Percentiles rank a stretch among this genome's conserved stretches.
phyloP scores from a whole-genome alignment of 2,113 vertebrate species.

The Oreocharis arfaki region DNA sequence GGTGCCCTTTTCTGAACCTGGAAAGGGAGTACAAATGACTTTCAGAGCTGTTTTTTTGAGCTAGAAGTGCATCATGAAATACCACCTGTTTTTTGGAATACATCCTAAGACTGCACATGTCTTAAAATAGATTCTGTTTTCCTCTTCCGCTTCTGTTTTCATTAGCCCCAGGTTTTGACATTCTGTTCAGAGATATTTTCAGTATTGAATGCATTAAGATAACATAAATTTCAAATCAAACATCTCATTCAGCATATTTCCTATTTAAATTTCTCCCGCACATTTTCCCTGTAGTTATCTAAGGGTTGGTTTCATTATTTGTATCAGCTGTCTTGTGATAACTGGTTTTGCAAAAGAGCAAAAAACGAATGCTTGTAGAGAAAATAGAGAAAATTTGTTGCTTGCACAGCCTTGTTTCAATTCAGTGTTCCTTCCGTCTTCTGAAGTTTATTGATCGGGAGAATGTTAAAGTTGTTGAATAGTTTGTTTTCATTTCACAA shows the following conservation, averaged over 20 bases:
- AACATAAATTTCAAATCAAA: slow-evolving; percentile 29
- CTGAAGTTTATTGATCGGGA: slow-evolving; percentile 30
- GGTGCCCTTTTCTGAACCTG: background rate
- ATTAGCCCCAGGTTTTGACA: slow-evolving; percentile 33
- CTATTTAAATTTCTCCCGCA: slow-evolving; percentile 47
- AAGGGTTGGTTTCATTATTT: background rate
- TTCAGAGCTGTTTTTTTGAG: background rate
- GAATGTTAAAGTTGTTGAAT: slow-evolving; percentile 38
- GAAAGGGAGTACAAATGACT: background rate
- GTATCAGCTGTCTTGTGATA: background rate
- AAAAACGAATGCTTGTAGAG: background rate
- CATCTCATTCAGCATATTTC: slow-evolving; percentile 4
- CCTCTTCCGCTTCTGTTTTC: slow-evolving; percentile 1
- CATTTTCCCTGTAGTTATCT: background rate
- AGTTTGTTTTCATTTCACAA: slow-evolving; percentile 54
- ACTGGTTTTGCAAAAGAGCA: slow-evolving; percentile 21
- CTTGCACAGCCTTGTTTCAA: slow-evolving; percentile 17
- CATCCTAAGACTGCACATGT: background rate
- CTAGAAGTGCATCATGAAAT: background rate
- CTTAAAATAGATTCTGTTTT: slow-evolving; percentile 23
- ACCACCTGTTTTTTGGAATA: background rate
- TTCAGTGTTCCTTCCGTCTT: slow-evolving; percentile 4
- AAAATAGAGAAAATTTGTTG: slow-evolving; percentile 16
- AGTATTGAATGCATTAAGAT: slow-evolving; percentile 26
- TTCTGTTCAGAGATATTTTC: slow-evolving; percentile 21